phyloP scores from a whole-genome alignment of 2,797 vertebrate species.

The Chelon auratus region DNA sequence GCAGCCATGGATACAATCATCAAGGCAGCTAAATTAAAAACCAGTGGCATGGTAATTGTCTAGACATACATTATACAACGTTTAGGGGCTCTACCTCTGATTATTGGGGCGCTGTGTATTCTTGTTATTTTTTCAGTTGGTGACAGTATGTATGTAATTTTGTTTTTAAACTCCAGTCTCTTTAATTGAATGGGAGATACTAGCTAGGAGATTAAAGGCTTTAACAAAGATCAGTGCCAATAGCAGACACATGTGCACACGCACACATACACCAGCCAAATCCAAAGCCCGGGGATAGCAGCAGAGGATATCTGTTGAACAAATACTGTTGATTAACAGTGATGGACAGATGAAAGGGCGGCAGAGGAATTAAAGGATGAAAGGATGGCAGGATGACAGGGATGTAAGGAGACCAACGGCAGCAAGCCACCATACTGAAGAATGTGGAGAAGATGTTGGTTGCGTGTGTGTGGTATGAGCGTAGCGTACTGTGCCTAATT shows the following conservation, averaged over 20 bases:
- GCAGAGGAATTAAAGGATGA: slow-evolving; percentile 63
- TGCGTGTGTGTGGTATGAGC: slow-evolving; percentile 1
- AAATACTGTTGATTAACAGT: slow-evolving; percentile 54
- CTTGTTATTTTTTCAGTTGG: slow-evolving; percentile 13
- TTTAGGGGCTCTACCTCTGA: neutral
- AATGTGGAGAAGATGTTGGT: slow-evolving; percentile 16
- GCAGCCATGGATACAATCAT: too few species aligned
- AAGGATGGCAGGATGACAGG: slow-evolving; percentile 42
- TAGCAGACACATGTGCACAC: slow-evolving; percentile 18
- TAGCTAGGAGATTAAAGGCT: slow-evolving; percentile 47
- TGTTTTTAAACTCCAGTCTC: neutral
- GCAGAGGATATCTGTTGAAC: slow-evolving; percentile 35
- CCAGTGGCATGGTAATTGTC: neutral
- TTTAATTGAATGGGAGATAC: slow-evolving; percentile 44
- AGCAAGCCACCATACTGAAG: slow-evolving; percentile 23
- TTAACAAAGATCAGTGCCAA: slow-evolving; percentile 42
- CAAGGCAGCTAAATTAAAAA: too few species aligned
- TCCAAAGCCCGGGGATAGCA: slow-evolving; percentile 31
- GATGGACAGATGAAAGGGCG: slow-evolving; percentile 62
- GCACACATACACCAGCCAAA: slow-evolving; percentile 24
- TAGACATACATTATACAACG: neutral
- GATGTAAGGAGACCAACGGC: slow-evolving; percentile 32
- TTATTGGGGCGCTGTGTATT: neutral
- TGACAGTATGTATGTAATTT: neutral
- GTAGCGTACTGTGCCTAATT: neutral